These are phyloP conservation scores for Zhuqinia jingwanae DNA, from an alignment of 2,888 invertebrate species.

Conservation along the genomic window DNA sequence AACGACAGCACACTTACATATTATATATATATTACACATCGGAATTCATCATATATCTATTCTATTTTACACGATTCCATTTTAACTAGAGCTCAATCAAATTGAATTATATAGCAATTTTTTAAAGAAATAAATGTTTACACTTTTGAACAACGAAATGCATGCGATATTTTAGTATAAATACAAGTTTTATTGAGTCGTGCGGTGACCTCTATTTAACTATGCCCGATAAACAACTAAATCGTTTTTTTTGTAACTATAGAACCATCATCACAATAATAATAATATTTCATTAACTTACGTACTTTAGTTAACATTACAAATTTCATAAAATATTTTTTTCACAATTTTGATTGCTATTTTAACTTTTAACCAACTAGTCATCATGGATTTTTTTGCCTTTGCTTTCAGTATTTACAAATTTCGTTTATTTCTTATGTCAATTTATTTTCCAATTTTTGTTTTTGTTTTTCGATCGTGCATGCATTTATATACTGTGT, in stretches of 20 bases:
- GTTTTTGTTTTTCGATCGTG: not conserved
- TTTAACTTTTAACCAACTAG: no score
- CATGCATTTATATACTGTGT: not conserved
- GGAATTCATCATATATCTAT: no score
- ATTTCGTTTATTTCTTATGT: no score
- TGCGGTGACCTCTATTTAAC: not conserved
- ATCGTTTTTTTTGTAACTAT: slow-evolving; percentile 13
- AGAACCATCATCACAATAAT: slow-evolving; percentile 47
- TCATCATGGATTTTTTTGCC: not conserved
- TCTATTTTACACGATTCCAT: not conserved
- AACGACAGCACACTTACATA: not conserved
- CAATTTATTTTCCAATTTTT: not conserved
- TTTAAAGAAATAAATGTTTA: not conserved
- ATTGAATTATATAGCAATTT: not conserved
- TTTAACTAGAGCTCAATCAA: no score
- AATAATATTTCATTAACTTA: not conserved
- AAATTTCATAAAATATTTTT: no score
- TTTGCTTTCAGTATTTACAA: not conserved
- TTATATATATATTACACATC: no score
- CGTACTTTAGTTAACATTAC: not conserved
- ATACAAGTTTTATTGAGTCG: not conserved
- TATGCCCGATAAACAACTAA: slow-evolving; percentile 3
- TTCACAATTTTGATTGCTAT: not conserved
- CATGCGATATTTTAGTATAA: slow-evolving; percentile 9
- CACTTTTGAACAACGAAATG: slow-evolving; percentile 18